Conservation (phyloP, 92 coral and sea anemone genomes). For the Zoanthus solanderi region DNA sequence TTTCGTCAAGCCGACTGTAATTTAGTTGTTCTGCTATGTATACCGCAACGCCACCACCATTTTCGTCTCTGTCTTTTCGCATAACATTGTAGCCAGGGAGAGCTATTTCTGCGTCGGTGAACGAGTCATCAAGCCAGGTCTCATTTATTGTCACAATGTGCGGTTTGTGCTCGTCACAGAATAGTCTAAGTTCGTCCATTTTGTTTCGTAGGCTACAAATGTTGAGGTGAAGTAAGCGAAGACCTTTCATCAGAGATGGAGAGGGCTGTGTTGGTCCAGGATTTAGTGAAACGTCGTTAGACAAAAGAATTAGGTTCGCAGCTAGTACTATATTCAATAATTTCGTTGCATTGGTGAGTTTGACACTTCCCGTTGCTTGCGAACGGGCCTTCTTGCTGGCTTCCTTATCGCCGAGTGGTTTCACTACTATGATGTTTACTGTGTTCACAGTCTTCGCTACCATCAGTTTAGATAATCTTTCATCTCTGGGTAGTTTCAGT, state of each 20-base stretch:
- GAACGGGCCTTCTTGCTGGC: not conserved
- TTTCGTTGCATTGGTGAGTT: not conserved
- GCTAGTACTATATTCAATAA: not conserved
- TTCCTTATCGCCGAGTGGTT: not conserved
- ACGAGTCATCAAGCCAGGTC: slow-evolving; percentile 70
- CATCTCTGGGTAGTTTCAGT: too few species aligned
- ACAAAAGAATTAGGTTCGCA: slow-evolving; percentile 34
- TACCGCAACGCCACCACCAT: slow-evolving; percentile 59
- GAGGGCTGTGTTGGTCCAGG: slow-evolving; percentile 50
- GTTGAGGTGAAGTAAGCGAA: slow-evolving; percentile 24
- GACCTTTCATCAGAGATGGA: too few species aligned
- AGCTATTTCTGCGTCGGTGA: slow-evolving; percentile 46
- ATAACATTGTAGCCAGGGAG: slow-evolving; percentile 63
- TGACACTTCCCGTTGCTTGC: not conserved
- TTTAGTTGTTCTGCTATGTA: slow-evolving; percentile 48
- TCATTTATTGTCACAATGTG: slow-evolving; percentile 25
- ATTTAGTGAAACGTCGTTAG: slow-evolving; percentile 34
- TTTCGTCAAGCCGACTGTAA: slow-evolving; percentile 23
- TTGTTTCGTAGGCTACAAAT: slow-evolving; percentile 25
- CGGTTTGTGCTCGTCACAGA: slow-evolving; percentile 29
- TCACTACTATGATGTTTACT: not conserved
- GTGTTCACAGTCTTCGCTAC: not conserved
- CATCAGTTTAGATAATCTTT: too few species aligned
- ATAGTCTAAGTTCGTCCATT: slow-evolving; percentile 21
- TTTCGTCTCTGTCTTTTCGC: slow-evolving; percentile 56